Evolutionary conservation across 2,113 vertebrate species (phyloP).

Genomic region (Chionodraco myersi): DNA sequence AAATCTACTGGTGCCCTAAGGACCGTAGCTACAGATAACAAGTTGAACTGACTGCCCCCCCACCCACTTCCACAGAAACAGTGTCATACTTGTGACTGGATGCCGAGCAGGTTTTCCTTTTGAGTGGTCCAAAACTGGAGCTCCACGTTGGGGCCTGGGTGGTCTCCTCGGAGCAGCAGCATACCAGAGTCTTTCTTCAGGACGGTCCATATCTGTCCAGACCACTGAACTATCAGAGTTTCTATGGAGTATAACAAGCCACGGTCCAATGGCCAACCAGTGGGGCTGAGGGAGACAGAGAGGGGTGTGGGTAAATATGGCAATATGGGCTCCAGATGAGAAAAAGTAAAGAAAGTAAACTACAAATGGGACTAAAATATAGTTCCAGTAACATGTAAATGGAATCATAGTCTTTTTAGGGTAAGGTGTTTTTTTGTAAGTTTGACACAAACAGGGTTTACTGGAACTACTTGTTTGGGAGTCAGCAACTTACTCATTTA

Average conservation of each 20-base stretch:
- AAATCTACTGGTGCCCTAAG: neutral
- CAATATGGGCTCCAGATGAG: constrained; percentile 9
- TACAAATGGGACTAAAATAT: neutral
- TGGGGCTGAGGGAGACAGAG: constrained; percentile 65
- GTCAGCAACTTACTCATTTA: too few relatives aligned
- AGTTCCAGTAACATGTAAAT: neutral
- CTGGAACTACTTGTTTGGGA: too few relatives aligned
- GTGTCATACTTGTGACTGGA: constrained; percentile 81
- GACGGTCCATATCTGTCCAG: constrained; percentile 75
- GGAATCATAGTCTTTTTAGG: neutral
- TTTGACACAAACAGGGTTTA: too few relatives aligned
- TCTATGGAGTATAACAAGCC: constrained; percentile 81
- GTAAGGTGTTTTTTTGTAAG: too few relatives aligned
- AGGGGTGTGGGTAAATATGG: constrained; percentile 15
- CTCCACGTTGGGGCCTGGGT: constrained; percentile 79
- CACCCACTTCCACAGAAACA: neutral
- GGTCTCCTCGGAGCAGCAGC: constrained; percentile 72
- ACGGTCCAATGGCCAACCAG: constrained; percentile 75
- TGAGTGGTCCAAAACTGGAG: constrained; percentile 83
- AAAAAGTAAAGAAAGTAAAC: neutral
- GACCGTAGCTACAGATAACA: neutral
- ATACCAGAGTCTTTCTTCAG: constrained; percentile 81
- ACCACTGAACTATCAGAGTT: constrained; percentile 82
- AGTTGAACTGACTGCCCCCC: neutral
- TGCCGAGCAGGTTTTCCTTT: constrained; percentile 81